Percentiles rank a stretch among this genome's conserved stretches.
Evolutionary conservation across 2,797 vertebrate species (phyloP).

Genomic region (Chanos chanos): DNA sequence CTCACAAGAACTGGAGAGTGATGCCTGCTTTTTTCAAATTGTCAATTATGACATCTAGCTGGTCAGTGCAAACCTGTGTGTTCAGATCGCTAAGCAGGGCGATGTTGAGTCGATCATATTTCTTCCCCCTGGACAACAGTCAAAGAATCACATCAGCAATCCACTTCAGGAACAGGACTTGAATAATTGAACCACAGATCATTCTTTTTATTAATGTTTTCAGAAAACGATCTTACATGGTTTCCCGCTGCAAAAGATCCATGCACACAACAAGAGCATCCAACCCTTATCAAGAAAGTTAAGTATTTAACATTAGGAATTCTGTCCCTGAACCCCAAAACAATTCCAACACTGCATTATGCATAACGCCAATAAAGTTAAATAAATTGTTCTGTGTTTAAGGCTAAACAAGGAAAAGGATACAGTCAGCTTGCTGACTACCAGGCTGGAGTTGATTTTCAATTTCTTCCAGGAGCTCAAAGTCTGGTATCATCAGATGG

Average conservation of each 20-base stretch:
- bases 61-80: slow-evolving; percentile 78
- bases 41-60: slow-evolving; percentile 80
- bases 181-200: neutral
- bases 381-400: no score
- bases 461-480: slow-evolving; percentile 88
- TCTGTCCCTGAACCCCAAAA: neutral
- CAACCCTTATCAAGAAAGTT: slow-evolving; percentile 77
- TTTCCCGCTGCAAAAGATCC: slow-evolving; percentile 87
- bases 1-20: slow-evolving; percentile 95
- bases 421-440: slow-evolving; percentile 87
- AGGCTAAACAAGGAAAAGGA: slow-evolving; percentile 76
- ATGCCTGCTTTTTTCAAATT: slow-evolving; percentile 81
- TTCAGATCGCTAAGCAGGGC: slow-evolving; percentile 86
- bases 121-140: slow-evolving; percentile 80
- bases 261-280: slow-evolving; percentile 94
- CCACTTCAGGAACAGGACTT: neutral
- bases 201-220: neutral
- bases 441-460: slow-evolving; percentile 75
- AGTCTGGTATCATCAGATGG: slow-evolving; percentile 83
- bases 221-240: slow-evolving; percentile 74
- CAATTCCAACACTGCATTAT: neutral
- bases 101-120: slow-evolving; percentile 80
- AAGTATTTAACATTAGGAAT: slow-evolving; percentile 19
- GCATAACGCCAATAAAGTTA: neutral
- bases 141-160: neutral